Percentiles rank a stretch among this genome's conserved stretches.
These are phyloP conservation scores for Limnephilus marmoratus DNA, from an alignment of 2,888 invertebrate species.

Conservation along the genomic window DNA sequence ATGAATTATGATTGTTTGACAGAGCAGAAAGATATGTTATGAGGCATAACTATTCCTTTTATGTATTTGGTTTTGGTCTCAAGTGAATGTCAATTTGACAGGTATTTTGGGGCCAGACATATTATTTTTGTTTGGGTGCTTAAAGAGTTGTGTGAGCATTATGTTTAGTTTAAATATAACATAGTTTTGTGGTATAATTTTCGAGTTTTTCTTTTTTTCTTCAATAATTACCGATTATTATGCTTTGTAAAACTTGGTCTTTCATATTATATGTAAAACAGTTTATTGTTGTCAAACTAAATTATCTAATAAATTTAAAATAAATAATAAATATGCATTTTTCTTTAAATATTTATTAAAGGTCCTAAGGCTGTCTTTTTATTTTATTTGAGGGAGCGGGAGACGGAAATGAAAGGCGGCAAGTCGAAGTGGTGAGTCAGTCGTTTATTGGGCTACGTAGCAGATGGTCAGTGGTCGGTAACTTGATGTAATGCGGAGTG, in stretches of 20 bases:
- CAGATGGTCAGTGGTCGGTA: too few species aligned
- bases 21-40: background rate
- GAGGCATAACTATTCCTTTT: background rate
- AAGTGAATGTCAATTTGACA: background rate
- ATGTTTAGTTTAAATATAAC: conserved; percentile 15
- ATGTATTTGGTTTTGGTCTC: background rate
- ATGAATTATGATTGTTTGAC: conserved; percentile 2
- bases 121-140: background rate
- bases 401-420: too few species aligned
- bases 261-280: conserved; percentile 37
- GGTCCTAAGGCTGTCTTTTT: too few species aligned
- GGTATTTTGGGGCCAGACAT: background rate
- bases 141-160: conserved; percentile 2
- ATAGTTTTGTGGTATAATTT: background rate
- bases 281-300: conserved; percentile 40
- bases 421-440: too few species aligned
- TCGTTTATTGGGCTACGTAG: too few species aligned
- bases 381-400: too few species aligned
- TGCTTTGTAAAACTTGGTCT: conserved; percentile 41
- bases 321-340: conserved; percentile 13
- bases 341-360: background rate
- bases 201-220: conserved; percentile 16
- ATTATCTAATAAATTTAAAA: conserved; percentile 38
- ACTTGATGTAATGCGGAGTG: too few species aligned
- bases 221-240: background rate